Conservation (phyloP, 2,113 vertebrate species). For the Tonatia bakeri region DNA sequence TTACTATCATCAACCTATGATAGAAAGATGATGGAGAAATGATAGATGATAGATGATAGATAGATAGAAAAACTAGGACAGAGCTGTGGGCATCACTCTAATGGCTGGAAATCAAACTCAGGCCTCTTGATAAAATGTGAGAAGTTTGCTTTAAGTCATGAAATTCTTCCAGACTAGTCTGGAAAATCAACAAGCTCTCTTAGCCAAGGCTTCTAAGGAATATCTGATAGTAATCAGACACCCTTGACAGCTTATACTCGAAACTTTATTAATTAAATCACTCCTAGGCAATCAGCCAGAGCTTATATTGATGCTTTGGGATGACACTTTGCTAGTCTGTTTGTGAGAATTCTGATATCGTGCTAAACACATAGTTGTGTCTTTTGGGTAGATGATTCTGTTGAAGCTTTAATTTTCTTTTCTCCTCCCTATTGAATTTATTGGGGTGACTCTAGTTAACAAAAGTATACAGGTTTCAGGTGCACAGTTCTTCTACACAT, state of each 20-base stretch:
- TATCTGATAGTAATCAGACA: not conserved
- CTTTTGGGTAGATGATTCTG: not conserved
- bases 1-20: not conserved
- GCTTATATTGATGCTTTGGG: not conserved
- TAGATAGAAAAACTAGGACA: not conserved
- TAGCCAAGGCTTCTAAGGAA: not conserved
- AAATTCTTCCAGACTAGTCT: not conserved
- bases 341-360: not conserved
- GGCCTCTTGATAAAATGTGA: not conserved
- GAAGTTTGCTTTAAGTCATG: not conserved
- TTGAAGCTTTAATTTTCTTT: not conserved
- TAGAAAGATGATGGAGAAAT: not conserved
- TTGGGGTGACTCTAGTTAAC: too few species aligned
- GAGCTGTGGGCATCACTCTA: not conserved
- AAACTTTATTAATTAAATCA: not conserved
- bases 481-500: too few species aligned
- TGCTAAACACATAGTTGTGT: not conserved
- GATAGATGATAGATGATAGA: not conserved
- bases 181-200: not conserved
- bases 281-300: not conserved
- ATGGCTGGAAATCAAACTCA: not conserved
- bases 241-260: not conserved
- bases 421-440: too few species aligned
- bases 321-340: not conserved
- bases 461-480: too few species aligned